These are phyloP conservation scores for Agonum fuliginosum DNA, from an alignment of 2,888 invertebrate genomes.

Conservation along the genomic window DNA sequence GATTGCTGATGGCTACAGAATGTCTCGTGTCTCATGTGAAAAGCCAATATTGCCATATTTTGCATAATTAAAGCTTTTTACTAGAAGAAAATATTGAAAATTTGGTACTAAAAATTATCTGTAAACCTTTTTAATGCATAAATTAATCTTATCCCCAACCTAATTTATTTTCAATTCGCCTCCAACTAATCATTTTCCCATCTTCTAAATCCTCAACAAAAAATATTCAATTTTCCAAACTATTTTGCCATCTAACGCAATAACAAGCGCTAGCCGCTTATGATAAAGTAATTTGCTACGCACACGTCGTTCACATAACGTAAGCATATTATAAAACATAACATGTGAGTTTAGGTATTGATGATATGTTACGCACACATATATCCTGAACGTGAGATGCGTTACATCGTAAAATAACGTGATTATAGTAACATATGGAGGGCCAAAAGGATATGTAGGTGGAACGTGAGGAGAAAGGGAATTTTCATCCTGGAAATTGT, in stretches of 20 bases:
- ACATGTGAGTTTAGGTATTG: background rate
- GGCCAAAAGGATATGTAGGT: background rate
- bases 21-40: too few species aligned
- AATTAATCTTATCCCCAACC: too few species aligned
- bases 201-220: background rate
- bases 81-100: too few species aligned
- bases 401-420: background rate
- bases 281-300: background rate
- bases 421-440: slow-evolving; percentile 11
- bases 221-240: background rate
- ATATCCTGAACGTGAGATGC: too few species aligned
- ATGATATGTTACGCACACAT: background rate
- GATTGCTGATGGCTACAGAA: too few species aligned
- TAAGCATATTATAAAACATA: background rate
- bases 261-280: background rate
- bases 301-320: background rate
- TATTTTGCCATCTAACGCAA: background rate
- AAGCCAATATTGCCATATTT: too few species aligned
- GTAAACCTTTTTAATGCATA: too few species aligned
- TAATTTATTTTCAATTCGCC: too few species aligned
- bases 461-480: background rate
- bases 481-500: background rate
- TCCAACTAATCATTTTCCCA: too few species aligned
- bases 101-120: too few species aligned
- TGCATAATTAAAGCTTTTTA: too few species aligned